Conservation (phyloP, 2,797 vertebrate genomes). For the Tenualosa ilisha region DNA sequence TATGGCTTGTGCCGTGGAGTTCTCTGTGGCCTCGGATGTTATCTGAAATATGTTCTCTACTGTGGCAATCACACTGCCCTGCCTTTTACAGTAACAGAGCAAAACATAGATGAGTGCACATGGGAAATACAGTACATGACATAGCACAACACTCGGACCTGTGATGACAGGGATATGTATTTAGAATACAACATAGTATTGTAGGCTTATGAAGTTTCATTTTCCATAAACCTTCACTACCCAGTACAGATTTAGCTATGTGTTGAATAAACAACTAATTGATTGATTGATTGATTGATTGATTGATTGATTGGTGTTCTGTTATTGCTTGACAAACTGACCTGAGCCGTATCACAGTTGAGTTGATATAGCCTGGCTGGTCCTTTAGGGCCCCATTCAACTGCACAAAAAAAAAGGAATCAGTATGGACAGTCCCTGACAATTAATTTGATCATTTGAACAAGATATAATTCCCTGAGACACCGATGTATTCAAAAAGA, state of each 20-base stretch:
- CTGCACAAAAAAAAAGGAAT: conserved; percentile 51
- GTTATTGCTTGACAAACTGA: conserved; percentile 53
- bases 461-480: background rate
- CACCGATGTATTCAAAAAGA: too few species aligned
- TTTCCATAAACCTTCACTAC: too few species aligned
- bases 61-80: conserved; percentile 69
- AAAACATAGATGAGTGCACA: background rate
- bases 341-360: conserved; percentile 64
- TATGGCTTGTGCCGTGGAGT: conserved; percentile 29
- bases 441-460: too few species aligned
- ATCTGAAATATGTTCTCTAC: conserved; percentile 69
- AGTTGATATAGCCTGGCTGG: conserved; percentile 53
- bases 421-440: background rate
- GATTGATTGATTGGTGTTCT: background rate
- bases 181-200: too few species aligned
- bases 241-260: too few species aligned
- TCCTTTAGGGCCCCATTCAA: conserved; percentile 45
- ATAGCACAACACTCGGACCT: background rate
- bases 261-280: background rate
- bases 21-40: conserved; percentile 43
- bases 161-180: too few species aligned
- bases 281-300: background rate
- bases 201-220: too few species aligned
- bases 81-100: conserved; percentile 50
- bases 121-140: background rate